Base-by-base conservation (phyloP, 2,797 vertebrate genomes). In the Aldrovandia affinis region DNA sequence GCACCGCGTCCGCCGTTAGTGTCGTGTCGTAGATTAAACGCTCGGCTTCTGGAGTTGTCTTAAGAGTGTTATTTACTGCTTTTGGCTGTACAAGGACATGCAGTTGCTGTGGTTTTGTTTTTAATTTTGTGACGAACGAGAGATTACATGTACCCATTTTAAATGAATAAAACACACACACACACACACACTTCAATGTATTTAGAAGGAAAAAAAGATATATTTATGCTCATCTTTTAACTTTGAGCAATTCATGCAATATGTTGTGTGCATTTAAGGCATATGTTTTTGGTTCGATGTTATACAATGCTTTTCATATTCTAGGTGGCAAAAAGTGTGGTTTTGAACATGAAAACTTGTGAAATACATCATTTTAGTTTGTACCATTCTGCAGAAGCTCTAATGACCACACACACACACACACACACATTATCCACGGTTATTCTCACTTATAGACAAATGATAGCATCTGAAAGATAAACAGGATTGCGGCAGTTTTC, bases 321-420 rank as follows among this genome's bases (percentile, higher is more conserved):
- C 47, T 50, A 50, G 6, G 6, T 50, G 47, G 28, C 47, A 33
- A 2, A 1, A 4, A 52, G 39, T 42, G 39, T 36, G 9, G 44
- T 42, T 36, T 28, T 44, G 33, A 4, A 22, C 57, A 59, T 22
- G n/a, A 68, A 42, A 70, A 42, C 42, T 63, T 81, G 42, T 68
- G 14, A 44, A 36, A 28, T 28, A 22, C 20, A 39, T 22, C 33
- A 7, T 8, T 30, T 68, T 50, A 15, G 59, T 6, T 42, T 44
- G 68, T 55, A 2, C 30, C 30, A 83, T 59, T 57, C 73, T 18
- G 18, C n/a, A 25, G 39, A 83, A 44, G 36, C 82, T 78, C 47
- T 42, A 77, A 30, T 50, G 28, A 30, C 81, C 61, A 50, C 47
- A 50, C 50, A 82, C 47, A 82, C 47, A 47, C 47, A 59, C 61